Percentiles rank a stretch among this genome's conserved stretches.
These are phyloP conservation scores for Agraylea sexmaculata DNA, from an alignment of 1,140 invertebrate species.

Conservation along the genomic window DNA sequence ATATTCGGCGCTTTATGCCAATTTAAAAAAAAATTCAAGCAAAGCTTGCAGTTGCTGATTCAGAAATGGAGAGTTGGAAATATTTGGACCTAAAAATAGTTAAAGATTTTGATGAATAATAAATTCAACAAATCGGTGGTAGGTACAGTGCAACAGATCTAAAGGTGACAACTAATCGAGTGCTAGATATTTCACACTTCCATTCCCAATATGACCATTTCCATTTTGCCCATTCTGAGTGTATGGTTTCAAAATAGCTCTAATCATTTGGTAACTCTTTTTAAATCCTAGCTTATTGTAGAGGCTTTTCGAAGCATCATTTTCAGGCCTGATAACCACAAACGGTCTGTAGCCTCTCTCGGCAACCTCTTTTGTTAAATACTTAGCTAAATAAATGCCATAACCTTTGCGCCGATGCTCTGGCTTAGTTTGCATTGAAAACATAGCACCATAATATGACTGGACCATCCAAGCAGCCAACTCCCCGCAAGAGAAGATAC, in stretches of 20 bases:
- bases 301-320: conserved; percentile 66
- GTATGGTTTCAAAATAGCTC: conserved; percentile 58
- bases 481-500: conserved; percentile 58
- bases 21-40: too few species aligned
- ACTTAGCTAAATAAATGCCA: conserved; percentile 53
- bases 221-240: conserved; percentile 18
- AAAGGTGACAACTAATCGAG: too few species aligned
- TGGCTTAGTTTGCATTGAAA: conserved; percentile 78
- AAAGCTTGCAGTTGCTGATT: conserved; percentile 21
- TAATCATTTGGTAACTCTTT: conserved; percentile 61
- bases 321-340: conserved; percentile 75
- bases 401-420: conserved; percentile 69
- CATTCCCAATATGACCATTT: conserved; percentile 13
- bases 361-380: conserved; percentile 54
- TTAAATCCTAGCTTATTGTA: conserved; percentile 70
- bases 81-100: too few species aligned
- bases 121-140: too few species aligned
- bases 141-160: too few species aligned
- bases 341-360: conserved; percentile 67
- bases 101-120: too few species aligned
- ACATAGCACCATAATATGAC: conserved; percentile 80
- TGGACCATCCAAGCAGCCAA: conserved; percentile 78
- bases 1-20: too few species aligned
- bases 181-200: too few species aligned
- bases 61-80: too few species aligned